Base-by-base conservation (phyloP, 1,140 invertebrate genomes). In the Aricia agestis region DNA sequence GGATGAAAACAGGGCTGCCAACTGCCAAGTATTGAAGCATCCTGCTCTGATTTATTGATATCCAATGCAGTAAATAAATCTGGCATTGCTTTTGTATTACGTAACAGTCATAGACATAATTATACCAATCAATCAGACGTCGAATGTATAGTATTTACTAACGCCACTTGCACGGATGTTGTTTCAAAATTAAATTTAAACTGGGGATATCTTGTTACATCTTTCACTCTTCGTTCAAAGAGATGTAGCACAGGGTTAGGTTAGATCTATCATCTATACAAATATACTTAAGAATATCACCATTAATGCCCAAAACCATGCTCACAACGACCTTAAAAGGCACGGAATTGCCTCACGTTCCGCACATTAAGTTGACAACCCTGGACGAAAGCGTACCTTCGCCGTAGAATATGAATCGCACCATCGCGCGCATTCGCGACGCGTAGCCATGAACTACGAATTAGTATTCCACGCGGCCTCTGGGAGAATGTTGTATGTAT, bases 361-460 rank as follows among this genome's bases (percentile, higher is more conserved):
- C 73, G 68, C 10, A 82, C 78, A 79, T 82, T 77, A 78, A 74
- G 77, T 74, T 80, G 75, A 80, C 79, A 80, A 82, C 85, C 70
- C 75, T 80, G 75, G 74, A 75, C 80, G 79, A 70, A 74, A 77
- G 78, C 78, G 70, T 72, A 70, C 78, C 81, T 87, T 83, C 83
- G 80, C 78, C 74, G 70, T 67, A 70, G 74, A 83, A 84, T 82
- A 79, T 72, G 76, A 74, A 73, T 74, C 70, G 76, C 76, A 76
- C 77, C 74, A 80, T 9, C 45, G 45, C 76, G 69, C 78, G 74
- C 75, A 78, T 69, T 75, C 67, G 74, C 72, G 72, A 75, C 76
- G 71, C 76, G 79, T 80, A 85, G 78, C 80, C 78, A 78, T 82
- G 79, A 83, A 82, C 77, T 81, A 78, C 72, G 77, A 79, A 76